These are phyloP conservation scores for Dromius quadrimaculatus DNA, from an alignment of 2,888 invertebrate species.

Conservation along the genomic window DNA sequence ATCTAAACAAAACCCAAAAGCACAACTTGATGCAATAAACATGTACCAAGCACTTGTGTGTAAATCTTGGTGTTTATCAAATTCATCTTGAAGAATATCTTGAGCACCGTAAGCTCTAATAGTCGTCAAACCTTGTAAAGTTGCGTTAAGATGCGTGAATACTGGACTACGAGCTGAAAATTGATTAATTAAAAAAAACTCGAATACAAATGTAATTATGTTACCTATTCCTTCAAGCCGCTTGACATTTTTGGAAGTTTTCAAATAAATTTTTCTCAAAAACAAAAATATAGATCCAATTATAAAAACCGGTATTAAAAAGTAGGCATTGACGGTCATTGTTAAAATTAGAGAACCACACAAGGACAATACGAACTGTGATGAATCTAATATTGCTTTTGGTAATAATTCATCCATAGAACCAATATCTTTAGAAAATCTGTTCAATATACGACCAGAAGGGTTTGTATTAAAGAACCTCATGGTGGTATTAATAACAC, in stretches of 20 bases:
- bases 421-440: constrained; percentile 88
- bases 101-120: constrained; percentile 83
- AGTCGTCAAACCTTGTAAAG: constrained; percentile 83
- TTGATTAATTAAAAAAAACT: too few relatives aligned
- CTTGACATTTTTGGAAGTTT: constrained; percentile 79
- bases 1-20: constrained; percentile 77
- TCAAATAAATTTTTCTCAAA: constrained; percentile 75
- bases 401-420: constrained; percentile 82
- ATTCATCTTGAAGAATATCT: constrained; percentile 71
- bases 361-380: constrained; percentile 69
- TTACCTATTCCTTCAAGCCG: constrained; percentile 75
- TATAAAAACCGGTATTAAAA: constrained; percentile 67
- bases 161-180: constrained; percentile 86
- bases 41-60: constrained; percentile 78
- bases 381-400: constrained; percentile 73
- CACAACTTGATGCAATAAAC: constrained; percentile 74
- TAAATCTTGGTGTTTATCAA: constrained; percentile 71
- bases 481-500: constrained; percentile 71
- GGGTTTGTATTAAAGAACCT: constrained; percentile 89
- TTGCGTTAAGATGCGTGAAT: constrained; percentile 84
- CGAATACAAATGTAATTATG: neutral
- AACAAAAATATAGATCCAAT: constrained; percentile 73
- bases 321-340: constrained; percentile 69
- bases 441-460: constrained; percentile 80
- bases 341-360: constrained; percentile 71